Evolutionary conservation across 2,888 invertebrate species (phyloP).

Genomic region (Bombylius discolor): DNA sequence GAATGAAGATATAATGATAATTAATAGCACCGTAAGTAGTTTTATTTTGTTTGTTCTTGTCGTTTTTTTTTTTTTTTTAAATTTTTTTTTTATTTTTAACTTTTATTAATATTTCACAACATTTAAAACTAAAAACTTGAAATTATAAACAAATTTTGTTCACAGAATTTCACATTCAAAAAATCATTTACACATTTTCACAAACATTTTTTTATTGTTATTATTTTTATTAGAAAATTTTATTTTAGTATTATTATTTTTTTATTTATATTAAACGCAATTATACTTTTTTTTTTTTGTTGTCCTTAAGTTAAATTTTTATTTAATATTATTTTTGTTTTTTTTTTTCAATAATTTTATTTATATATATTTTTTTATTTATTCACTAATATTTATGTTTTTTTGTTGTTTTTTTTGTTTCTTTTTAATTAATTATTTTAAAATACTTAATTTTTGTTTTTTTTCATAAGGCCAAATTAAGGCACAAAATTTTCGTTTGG

Average conservation of each 20-base stretch:
- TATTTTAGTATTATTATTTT: not conserved
- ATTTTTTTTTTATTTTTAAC: too few species aligned
- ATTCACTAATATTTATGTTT: constrained; percentile 10
- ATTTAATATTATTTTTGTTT: constrained; percentile 9
- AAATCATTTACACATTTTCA: too few species aligned
- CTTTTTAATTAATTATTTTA: not conserved
- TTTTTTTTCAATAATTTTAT: not conserved
- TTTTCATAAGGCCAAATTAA: constrained; percentile 22
- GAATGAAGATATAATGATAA: too few species aligned
- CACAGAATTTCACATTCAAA: too few species aligned
- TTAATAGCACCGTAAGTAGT: too few species aligned
- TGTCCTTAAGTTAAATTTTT: constrained; percentile 9
- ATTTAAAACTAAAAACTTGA: too few species aligned
- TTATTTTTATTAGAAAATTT: not conserved
- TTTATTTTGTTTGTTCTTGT: too few species aligned
- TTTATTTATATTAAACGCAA: not conserved
- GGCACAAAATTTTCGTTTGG: constrained; percentile 18
- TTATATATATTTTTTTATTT: constrained; percentile 5
- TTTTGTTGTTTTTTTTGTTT: constrained; percentile 1
- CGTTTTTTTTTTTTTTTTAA: too few species aligned
- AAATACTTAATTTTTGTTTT: not conserved
- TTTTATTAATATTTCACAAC: too few species aligned
- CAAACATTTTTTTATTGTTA: not conserved
- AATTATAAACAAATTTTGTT: too few species aligned
- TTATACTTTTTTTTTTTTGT: constrained; percentile 9